phyloP scores from a whole-genome alignment of 1,140 invertebrate genomes.

The Ceratoteleas bidentatus region DNA sequence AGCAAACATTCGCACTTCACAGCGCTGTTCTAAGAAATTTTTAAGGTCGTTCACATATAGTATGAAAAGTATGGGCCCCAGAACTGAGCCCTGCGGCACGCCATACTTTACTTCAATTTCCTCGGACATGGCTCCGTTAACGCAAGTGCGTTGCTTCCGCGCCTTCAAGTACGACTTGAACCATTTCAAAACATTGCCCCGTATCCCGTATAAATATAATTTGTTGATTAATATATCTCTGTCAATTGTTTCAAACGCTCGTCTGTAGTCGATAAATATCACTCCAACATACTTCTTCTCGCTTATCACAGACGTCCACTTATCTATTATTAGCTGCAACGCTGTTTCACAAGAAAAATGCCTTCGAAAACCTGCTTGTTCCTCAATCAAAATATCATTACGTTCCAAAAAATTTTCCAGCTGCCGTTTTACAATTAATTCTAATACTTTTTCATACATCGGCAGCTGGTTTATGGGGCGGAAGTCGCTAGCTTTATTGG shows the following conservation, averaged over 20 bases:
- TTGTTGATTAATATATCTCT: conserved; percentile 21
- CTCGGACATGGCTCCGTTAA: neutral
- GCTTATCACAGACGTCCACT: conserved; percentile 19
- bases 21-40: conserved; percentile 15
- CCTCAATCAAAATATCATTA: conserved; percentile 45
- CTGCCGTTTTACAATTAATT: conserved; percentile 36
- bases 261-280: conserved; percentile 39
- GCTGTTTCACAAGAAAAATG: conserved; percentile 21
- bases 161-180: neutral
- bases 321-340: conserved; percentile 29
- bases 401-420: conserved; percentile 29
- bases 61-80: conserved; percentile 8
- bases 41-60: conserved; percentile 24
- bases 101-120: neutral
- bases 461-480: conserved; percentile 35
- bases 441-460: conserved; percentile 40
- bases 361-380: conserved; percentile 35
- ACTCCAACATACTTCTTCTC: conserved; percentile 37
- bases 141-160: neutral
- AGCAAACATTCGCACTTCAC: conserved; percentile 32
- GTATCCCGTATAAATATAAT: conserved; percentile 9
- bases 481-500: conserved; percentile 32
- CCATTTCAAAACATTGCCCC: conserved; percentile 1
- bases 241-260: conserved; percentile 40
- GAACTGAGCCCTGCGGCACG: conserved; percentile 9